phyloP scores from a whole-genome alignment of 1,140 invertebrate genomes.

The Danaus melanippus region DNA sequence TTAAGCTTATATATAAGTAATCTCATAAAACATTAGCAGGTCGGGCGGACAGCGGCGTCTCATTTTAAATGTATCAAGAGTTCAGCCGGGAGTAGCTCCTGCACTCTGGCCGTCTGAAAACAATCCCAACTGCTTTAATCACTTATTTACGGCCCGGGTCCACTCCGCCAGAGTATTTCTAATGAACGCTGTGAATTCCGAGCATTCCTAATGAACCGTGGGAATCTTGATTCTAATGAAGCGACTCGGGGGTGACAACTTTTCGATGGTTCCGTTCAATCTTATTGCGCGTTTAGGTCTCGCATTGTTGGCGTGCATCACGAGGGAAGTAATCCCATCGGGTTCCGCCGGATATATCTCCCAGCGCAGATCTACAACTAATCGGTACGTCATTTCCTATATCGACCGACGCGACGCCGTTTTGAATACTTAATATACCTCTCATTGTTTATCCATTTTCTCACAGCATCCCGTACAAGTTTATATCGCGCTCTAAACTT shows the following conservation, averaged over 20 bases:
- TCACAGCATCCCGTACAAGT: neutral
- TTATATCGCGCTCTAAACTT: no score
- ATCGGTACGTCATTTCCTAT: constrained; percentile 65
- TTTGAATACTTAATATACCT: constrained; percentile 53
- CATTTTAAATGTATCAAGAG: constrained; percentile 66
- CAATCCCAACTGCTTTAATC: constrained; percentile 69
- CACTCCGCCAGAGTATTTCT: constrained; percentile 58
- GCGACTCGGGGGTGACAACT: constrained; percentile 14
- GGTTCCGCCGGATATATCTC: constrained; percentile 65
- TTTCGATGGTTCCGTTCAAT: constrained; percentile 37
- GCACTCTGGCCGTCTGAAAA: constrained; percentile 44
- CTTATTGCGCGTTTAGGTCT: constrained; percentile 38
- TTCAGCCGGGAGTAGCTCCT: constrained; percentile 40
- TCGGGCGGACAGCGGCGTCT: constrained; percentile 28
- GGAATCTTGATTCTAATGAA: constrained; percentile 48
- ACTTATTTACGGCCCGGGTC: constrained; percentile 64
- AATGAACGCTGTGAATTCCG: constrained; percentile 60
- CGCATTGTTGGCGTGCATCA: constrained; percentile 49
- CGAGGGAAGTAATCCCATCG: constrained; percentile 54
- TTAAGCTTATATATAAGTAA: constrained; percentile 14
- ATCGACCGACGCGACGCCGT: constrained; percentile 47
- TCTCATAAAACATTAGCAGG: constrained; percentile 46
- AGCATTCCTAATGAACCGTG: constrained; percentile 64
- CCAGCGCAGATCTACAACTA: constrained; percentile 56
- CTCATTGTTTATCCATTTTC: constrained; percentile 32